Evolutionary conservation across 2,113 vertebrate genomes (phyloP).

Genomic region (Stictonetta naevosa): DNA sequence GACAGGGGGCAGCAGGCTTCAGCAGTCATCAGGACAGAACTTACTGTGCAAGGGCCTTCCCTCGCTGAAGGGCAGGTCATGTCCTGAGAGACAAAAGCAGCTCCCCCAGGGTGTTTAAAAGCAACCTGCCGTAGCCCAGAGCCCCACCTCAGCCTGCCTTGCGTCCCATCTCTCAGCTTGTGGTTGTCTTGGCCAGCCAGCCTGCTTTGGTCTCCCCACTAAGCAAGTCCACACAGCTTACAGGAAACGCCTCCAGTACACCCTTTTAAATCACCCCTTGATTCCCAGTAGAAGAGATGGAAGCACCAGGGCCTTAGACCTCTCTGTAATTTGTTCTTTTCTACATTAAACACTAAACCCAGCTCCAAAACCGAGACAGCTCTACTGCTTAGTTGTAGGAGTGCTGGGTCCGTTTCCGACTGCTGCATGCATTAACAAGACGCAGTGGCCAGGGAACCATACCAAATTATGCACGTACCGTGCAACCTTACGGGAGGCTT

Average conservation of each 20-base stretch:
- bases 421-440: background rate
- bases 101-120: background rate
- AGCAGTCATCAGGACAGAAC: background rate
- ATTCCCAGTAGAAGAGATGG: background rate
- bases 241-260: background rate
- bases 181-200: background rate
- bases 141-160: background rate
- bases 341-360: background rate
- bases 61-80: background rate
- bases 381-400: background rate
- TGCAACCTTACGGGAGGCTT: background rate
- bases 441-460: background rate
- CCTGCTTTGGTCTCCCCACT: background rate
- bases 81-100: background rate
- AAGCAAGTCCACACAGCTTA: background rate
- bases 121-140: background rate
- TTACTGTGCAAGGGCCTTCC: background rate
- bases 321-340: background rate
- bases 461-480: background rate
- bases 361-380: background rate
- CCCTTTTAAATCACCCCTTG: fast-evolving
- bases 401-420: background rate
- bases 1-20: background rate
- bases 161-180: background rate
- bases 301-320: background rate